A percentile compares a stretch with the other conserved stretches of the same genome.
These are phyloP conservation scores for Morelia viridis DNA, from an alignment of 2,797 vertebrate genomes.

Conservation along the genomic window DNA sequence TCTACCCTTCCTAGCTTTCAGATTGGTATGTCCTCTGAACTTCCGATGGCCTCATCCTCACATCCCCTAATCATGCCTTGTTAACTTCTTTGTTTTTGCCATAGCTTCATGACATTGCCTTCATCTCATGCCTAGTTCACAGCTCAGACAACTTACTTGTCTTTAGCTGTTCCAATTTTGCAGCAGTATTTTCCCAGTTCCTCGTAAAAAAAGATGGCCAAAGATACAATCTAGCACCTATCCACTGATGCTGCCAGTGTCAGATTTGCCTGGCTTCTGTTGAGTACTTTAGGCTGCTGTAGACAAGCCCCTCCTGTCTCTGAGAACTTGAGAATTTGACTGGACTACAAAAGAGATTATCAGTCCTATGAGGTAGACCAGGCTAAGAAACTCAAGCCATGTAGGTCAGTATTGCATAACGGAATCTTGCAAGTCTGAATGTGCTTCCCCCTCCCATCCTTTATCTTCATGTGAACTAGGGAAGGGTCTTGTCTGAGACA, in stretches of 20 bases:
- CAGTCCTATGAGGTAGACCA: neutral
- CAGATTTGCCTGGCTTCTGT: neutral
- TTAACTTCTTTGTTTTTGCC: too few species aligned
- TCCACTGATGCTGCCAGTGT: neutral
- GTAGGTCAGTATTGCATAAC: neutral
- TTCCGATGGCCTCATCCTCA: too few species aligned
- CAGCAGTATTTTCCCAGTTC: neutral
- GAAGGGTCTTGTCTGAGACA: neutral
- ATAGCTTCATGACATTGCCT: too few species aligned
- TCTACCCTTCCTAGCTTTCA: neutral
- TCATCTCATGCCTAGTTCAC: too few species aligned
- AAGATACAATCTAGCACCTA: neutral
- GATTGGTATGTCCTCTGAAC: neutral
- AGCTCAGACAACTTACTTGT: too few species aligned
- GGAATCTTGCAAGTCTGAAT: neutral
- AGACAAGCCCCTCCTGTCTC: neutral
- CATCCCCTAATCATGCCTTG: too few species aligned
- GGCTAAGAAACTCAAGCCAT: too few species aligned
- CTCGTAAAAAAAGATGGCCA: neutral
- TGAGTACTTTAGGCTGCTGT: neutral
- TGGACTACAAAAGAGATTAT: neutral
- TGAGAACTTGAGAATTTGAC: neutral
- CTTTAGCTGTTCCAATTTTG: neutral
- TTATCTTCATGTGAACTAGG: neutral
- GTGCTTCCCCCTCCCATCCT: neutral